Evolutionary conservation across 2,888 invertebrate species (phyloP), one percentile per base, ranked within the genome.

Genomic region (Eustalomyia histrio): DNA sequence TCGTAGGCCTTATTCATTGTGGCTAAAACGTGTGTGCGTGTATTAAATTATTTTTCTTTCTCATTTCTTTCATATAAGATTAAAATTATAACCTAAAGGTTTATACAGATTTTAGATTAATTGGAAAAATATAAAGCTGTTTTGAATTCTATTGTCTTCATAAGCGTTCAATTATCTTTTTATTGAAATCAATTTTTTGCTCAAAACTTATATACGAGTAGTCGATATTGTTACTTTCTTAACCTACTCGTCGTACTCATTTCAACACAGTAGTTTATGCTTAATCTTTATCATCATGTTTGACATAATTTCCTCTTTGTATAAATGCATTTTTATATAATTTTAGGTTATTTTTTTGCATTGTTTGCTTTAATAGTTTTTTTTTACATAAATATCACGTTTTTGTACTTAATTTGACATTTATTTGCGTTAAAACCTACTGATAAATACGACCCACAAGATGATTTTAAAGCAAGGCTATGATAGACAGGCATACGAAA

Each of bases 381-480:
- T 68, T 79, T 80, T 81, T 65, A 67, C 29, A 29, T 69, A 80
- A 82, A 76, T 67, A 69, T 83, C 83, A 83, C 84, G 83, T 83
- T 80, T 83, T 73, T 58, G 67, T 68, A 80, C 82, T 83, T 72
- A 69, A 80, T 76, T 72, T 83, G 84, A 80, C 83, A 80, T 82
- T 83, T 79, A 79, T 82, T 73, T 76, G 79, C 72, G 53, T 72
- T 52, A 72, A 18, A 64, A 64, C 50, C 64, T 52, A 64, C 64
- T 64, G 50, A 52, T 60, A 50, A 64, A 52, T 64, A 12, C 52
- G 52, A 64, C 52, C 64, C 52, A 64, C 50, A 64, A 64, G 33
- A 16, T 16, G 50, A 47, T 16, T 29, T 50, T 63, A 10, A 39
- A 39, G 1, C 29, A 39, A 39, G 43, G 43, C 43, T 47, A 50